These are phyloP conservation scores for Eufriesea mexicana DNA, from an alignment of 1,140 invertebrate species.

Conservation along the genomic window DNA sequence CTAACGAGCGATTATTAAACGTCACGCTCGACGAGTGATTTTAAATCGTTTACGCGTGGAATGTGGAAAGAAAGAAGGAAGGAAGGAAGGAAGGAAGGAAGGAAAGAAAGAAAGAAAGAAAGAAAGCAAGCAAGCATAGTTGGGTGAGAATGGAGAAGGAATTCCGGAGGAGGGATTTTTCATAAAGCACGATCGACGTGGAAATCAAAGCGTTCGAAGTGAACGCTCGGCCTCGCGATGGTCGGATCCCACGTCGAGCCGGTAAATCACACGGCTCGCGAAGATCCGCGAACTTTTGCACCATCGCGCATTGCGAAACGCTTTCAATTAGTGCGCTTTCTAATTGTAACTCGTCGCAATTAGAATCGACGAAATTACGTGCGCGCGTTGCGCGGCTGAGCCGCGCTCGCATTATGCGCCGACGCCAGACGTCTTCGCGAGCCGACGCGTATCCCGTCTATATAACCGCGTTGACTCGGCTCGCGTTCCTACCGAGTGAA, in stretches of 20 bases:
- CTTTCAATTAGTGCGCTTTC: constrained; percentile 80
- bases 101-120: no score
- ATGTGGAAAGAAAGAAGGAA: no score
- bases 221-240: constrained; percentile 3
- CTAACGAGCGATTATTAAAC: no score
- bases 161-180: no score
- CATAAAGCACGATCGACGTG: background rate
- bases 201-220: constrained; percentile 10
- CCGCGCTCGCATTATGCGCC: constrained; percentile 60
- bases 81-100: no score
- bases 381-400: constrained; percentile 54
- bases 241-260: constrained; percentile 46
- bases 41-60: no score
- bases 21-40: no score
- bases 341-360: constrained; percentile 78
- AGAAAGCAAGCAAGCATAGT: no score
- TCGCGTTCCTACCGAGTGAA: background rate
- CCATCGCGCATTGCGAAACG: constrained; percentile 75
- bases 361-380: constrained; percentile 76
- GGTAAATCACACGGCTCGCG: constrained; percentile 65
- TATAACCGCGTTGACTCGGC: constrained; percentile 36
- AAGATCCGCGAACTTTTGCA: constrained; percentile 65
- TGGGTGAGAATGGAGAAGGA: no score
- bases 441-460: constrained; percentile 43
- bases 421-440: constrained; percentile 59